Conservation (phyloP, 2,113 vertebrate species). For the Phyllopteryx taeniolatus region DNA sequence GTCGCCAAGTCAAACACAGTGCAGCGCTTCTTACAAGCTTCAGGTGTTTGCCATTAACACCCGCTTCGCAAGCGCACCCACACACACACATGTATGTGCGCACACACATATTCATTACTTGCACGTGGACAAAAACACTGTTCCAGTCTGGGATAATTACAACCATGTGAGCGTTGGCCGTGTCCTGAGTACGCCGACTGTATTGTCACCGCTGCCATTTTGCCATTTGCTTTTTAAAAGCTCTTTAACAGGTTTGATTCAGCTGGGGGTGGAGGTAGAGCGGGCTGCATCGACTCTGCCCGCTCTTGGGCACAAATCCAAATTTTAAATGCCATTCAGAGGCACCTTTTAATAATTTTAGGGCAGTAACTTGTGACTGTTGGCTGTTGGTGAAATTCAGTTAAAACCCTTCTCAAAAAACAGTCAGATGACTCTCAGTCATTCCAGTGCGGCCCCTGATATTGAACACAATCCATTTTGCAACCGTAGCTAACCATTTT, state of each 20-base stretch:
- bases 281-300: constrained; percentile 11
- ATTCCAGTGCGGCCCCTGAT: background rate
- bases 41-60: constrained; percentile 72
- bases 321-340: constrained; percentile 21
- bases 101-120: constrained; percentile 30
- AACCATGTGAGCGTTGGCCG: constrained; percentile 51
- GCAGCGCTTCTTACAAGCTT: constrained; percentile 44
- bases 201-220: constrained; percentile 58
- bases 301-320: constrained; percentile 34
- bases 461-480: background rate
- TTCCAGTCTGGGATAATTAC: constrained; percentile 42
- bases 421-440: background rate
- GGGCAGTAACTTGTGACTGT: background rate
- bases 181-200: constrained; percentile 34
- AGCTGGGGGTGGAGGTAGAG: background rate
- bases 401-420: background rate
- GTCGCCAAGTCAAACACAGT: constrained; percentile 36
- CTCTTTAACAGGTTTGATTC: constrained; percentile 40
- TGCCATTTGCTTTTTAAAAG: constrained; percentile 49
- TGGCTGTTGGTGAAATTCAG: background rate
- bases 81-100: constrained; percentile 25
- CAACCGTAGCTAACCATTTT: too few species aligned
- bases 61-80: constrained; percentile 25
- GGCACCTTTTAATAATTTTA: constrained; percentile 12
- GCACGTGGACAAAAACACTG: constrained; percentile 49